phyloP scores from a whole-genome alignment of 2,888 invertebrate genomes.

The Cephus rjabovi region DNA sequence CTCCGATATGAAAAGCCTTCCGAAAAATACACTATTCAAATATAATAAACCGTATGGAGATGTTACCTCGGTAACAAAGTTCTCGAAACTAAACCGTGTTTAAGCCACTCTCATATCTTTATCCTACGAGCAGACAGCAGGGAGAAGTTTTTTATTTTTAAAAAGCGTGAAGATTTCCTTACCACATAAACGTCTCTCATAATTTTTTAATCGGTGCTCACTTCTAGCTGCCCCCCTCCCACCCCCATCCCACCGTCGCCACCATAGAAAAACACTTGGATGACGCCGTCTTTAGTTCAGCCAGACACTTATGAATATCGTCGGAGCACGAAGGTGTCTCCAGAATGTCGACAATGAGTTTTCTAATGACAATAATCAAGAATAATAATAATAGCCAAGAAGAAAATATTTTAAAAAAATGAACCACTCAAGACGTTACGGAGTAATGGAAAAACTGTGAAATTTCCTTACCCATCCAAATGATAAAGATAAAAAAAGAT shows the following conservation, averaged over 20 bases:
- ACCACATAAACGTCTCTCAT: slow-evolving; percentile 24
- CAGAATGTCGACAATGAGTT: slow-evolving; percentile 10
- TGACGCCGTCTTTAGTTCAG: slow-evolving; percentile 42
- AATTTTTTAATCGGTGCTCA: slow-evolving; percentile 40
- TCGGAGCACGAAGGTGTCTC: slow-evolving; percentile 8
- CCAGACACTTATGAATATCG: slow-evolving; percentile 26
- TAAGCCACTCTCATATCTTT: slow-evolving; percentile 38
- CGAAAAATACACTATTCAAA: neutral
- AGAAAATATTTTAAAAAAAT: neutral
- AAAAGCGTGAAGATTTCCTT: slow-evolving; percentile 53
- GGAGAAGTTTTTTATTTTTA: slow-evolving; percentile 34
- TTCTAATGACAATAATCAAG: slow-evolving; percentile 11
- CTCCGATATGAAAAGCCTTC: neutral
- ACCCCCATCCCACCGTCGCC: slow-evolving; percentile 14
- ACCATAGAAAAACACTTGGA: neutral
- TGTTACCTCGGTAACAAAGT: slow-evolving; percentile 18
- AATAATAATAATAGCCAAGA: neutral
- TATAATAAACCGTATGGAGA: neutral
- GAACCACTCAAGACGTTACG: neutral
- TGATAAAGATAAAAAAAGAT: neutral
- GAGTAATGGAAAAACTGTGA: neutral
- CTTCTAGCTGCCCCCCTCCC: slow-evolving; percentile 43
- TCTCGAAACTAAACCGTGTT: slow-evolving; percentile 44
- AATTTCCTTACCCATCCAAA: neutral
- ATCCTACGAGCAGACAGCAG: slow-evolving; percentile 25